Percentiles rank a stretch among this genome's conserved stretches.
Evolutionary conservation across 2,797 vertebrate species (phyloP).

Genomic region (Remorina albescens): DNA sequence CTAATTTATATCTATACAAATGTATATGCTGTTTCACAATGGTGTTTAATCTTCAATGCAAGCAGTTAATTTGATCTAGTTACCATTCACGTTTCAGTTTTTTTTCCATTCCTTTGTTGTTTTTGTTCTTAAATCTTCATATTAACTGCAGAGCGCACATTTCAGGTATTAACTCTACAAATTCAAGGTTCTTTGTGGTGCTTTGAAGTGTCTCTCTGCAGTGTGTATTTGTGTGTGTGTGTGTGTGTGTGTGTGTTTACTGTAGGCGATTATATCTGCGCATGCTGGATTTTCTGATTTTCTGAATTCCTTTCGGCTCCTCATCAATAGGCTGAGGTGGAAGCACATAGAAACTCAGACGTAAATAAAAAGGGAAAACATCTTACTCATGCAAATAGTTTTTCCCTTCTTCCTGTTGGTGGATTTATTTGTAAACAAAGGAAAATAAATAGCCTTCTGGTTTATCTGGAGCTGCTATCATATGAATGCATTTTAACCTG

Average conservation of each 20-base stretch:
- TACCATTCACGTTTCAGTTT: slow-evolving; percentile 2
- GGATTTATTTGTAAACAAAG: slow-evolving; percentile 82
- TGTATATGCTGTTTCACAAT: background rate
- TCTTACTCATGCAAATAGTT: slow-evolving; percentile 82
- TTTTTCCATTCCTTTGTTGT: background rate
- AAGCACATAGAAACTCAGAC: slow-evolving; percentile 53
- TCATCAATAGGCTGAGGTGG: slow-evolving; percentile 48
- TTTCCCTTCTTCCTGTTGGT: slow-evolving; percentile 66
- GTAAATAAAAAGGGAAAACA: slow-evolving; percentile 58
- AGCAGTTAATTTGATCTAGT: slow-evolving; percentile 32
- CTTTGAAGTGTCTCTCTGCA: slow-evolving; percentile 49
- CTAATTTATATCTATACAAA: background rate
- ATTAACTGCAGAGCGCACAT: slow-evolving; percentile 32
- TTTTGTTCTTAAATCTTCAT: slow-evolving; percentile 38
- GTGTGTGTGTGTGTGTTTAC: slow-evolving; percentile 37
- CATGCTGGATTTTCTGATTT: slow-evolving; percentile 36
- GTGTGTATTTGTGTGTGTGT: slow-evolving; percentile 20
- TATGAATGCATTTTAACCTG: slow-evolving; percentile 90
- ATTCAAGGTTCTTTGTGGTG: slow-evolving; percentile 2
- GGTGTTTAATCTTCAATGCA: slow-evolving; percentile 14
- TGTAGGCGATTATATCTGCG: slow-evolving; percentile 50
- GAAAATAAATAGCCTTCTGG: slow-evolving; percentile 87
- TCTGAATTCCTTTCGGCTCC: slow-evolving; percentile 58
- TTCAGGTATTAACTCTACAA: slow-evolving; percentile 48
- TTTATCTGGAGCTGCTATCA: slow-evolving; percentile 88